A percentile compares a stretch with the other conserved stretches of the same genome.
Evolutionary conservation across 2,113 vertebrate species (phyloP).

Genomic region (Solea senegalensis): DNA sequence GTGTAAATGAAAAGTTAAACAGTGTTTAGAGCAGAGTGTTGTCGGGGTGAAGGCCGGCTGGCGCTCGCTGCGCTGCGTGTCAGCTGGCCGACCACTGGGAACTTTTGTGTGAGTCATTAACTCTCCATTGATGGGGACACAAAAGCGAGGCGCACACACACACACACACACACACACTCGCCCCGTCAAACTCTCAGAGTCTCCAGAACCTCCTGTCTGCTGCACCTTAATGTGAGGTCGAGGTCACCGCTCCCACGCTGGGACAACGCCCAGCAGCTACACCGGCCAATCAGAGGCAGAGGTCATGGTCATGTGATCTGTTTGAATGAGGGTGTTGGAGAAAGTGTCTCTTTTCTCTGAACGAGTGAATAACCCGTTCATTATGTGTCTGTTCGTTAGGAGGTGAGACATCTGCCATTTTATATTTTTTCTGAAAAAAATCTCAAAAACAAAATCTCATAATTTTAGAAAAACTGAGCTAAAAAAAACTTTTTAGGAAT

Average conservation of each 20-base stretch:
- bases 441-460: too few species aligned
- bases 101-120: conserved; percentile 55
- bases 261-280: not conserved
- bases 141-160: conserved; percentile 20
- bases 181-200: conserved; percentile 17
- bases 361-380: not conserved
- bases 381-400: too few species aligned
- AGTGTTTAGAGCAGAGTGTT: conserved; percentile 19
- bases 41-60: conserved; percentile 4
- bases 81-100: conserved; percentile 66
- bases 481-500: too few species aligned
- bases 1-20: conserved; percentile 56
- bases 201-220: conserved; percentile 24
- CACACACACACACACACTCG: not conserved
- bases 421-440: too few species aligned
- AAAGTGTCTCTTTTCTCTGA: conserved; percentile 40
- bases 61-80: conserved; percentile 23
- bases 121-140: conserved; percentile 46
- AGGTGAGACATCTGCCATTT: too few species aligned
- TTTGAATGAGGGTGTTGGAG: conserved; percentile 45
- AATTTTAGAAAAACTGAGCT: too few species aligned
- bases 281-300: conserved; percentile 34
- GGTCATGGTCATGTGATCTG: conserved; percentile 6
- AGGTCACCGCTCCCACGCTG: conserved; percentile 36
- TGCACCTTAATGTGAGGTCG: conserved; percentile 42